Evolutionary conservation across 2,113 vertebrate genomes (phyloP).

Genomic region (Myotis davidii): DNA sequence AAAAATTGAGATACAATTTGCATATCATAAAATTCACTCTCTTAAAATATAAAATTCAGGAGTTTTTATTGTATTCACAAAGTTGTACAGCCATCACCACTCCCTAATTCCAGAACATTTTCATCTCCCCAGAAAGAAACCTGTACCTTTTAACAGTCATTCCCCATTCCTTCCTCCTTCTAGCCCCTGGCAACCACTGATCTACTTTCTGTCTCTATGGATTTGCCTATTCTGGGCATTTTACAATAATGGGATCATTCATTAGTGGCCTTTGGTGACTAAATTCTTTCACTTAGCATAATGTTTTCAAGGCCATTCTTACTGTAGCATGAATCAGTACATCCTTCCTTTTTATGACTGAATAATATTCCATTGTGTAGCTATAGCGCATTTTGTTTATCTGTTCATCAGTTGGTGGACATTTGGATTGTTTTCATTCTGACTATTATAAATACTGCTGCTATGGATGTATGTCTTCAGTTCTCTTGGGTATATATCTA

Average conservation of each 20-base stretch:
- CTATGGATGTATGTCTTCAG: not conserved
- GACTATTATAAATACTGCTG: not conserved
- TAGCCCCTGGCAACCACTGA: not conserved
- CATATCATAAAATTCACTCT: not conserved
- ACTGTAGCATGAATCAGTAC: not conserved
- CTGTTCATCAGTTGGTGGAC: not conserved
- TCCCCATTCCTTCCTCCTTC: not conserved
- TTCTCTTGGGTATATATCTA: not conserved
- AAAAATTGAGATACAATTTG: not conserved
- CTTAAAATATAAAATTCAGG: not conserved
- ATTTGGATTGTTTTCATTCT: not conserved
- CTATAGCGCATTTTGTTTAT: not conserved
- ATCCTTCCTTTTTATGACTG: not conserved
- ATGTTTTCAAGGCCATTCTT: not conserved
- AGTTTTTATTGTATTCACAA: not conserved
- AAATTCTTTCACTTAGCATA: not conserved
- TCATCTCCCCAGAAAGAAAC: not conserved
- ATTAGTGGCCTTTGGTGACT: not conserved
- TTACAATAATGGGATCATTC: not conserved
- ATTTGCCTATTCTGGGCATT: not conserved
- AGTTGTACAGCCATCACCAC: not conserved
- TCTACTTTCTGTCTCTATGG: not conserved
- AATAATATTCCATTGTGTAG: not conserved
- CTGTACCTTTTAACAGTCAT: not conserved
- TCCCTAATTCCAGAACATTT: not conserved